Evolutionary conservation across 2,888 invertebrate genomes (phyloP).

Genomic region (Aleiodes leptofemur): DNA sequence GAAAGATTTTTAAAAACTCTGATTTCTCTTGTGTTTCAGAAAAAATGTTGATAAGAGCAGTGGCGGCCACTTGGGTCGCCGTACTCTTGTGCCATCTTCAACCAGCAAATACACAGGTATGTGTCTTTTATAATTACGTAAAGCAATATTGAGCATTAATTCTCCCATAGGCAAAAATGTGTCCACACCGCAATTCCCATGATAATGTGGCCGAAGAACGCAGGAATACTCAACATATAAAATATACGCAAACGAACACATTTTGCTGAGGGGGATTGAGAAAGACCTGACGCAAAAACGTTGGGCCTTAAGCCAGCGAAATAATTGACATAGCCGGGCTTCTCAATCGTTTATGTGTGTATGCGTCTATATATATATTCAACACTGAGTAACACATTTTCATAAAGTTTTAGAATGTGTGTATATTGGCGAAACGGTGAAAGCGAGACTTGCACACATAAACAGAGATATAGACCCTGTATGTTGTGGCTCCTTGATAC

Average conservation of each 20-base stretch:
- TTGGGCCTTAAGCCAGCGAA: slow-evolving; percentile 47
- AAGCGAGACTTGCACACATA: slow-evolving; percentile 54
- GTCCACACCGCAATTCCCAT: slow-evolving; percentile 3
- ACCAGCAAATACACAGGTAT: slow-evolving; percentile 81
- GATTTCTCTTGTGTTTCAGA: slow-evolving; percentile 78
- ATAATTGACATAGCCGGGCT: slow-evolving; percentile 53
- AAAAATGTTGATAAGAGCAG: slow-evolving; percentile 85
- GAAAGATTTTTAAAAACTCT: not conserved
- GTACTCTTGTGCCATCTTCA: slow-evolving; percentile 79
- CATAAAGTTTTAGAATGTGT: slow-evolving; percentile 26
- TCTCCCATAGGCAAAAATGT: not conserved
- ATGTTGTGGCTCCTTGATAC: slow-evolving; percentile 21
- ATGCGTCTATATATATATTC: slow-evolving; percentile 16
- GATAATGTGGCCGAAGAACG: not conserved
- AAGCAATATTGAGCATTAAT: not conserved
- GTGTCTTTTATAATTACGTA: slow-evolving; percentile 56
- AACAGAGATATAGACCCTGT: slow-evolving; percentile 1
- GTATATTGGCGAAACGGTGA: slow-evolving; percentile 51
- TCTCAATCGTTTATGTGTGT: slow-evolving; percentile 19
- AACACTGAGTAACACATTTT: slow-evolving; percentile 33
- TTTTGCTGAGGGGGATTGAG: slow-evolving; percentile 45
- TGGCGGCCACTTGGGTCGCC: slow-evolving; percentile 84
- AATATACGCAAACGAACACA: not conserved
- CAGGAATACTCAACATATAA: not conserved
- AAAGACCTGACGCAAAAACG: slow-evolving; percentile 51